Evolutionary conservation across 2,888 invertebrate genomes (phyloP), one percentile per base, ranked within the genome.

Genomic region (Pasiphila rectangulata): DNA sequence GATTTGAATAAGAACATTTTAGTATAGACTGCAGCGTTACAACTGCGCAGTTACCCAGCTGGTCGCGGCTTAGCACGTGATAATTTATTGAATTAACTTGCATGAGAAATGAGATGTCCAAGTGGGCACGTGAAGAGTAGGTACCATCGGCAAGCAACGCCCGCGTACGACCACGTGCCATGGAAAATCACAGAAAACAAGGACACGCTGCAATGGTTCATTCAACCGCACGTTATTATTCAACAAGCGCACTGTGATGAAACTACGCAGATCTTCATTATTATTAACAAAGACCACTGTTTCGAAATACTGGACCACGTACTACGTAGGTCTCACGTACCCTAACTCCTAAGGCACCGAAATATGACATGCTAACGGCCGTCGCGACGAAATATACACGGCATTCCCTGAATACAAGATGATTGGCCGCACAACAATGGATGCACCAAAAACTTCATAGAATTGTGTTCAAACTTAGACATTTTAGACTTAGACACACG

Each of bases 171-270:
- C 71, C 82, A 81, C 83, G 82, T 79, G 83, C 80, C 75, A 78
- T 85, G 85, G 86, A 87, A 87, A 87, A 86, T 83, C 83, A 85
- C 87, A 85, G 81, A 83, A 84, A 86, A 87, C 87, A 88, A 88
- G 87, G 87, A 86, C 87, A 82, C 79, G 69, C 68, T 85, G 87
- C 87, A 88, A 88, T 79, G 76, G 87, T 87, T 86, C 87, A 84
- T 87, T 88, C 85, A 88, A 87, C 87, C 79, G 79, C 73, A 75
- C 76, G 78, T 85, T 85, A 83, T 86, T 86, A 88, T 87, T 87
- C 87, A 85, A 85, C 83, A 61, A 78, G 71, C 87, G 77, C 77
- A 82, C 74, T 76, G 63, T 85, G 86, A 84, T 83, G 87, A 87
- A 86, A 87, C 84, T 72, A 75, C 75, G 71, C 67, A 76, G 72